Conservation (phyloP, 2,888 invertebrate genomes). For the Dolichomitus sp. region DNA sequence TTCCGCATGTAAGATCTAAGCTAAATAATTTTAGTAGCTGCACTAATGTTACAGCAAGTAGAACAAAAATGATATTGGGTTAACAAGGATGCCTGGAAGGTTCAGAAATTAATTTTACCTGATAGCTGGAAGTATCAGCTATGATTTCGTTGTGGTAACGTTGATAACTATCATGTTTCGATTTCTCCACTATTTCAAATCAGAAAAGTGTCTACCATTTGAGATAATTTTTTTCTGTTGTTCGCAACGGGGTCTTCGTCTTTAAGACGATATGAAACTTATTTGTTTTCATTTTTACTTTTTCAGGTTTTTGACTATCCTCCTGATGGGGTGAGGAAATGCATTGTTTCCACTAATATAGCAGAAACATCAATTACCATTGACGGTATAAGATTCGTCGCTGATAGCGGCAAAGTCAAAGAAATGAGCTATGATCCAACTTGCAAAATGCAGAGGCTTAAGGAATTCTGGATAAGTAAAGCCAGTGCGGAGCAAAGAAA, state of each 20-base stretch:
- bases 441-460: slow-evolving; percentile 95
- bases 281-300: slow-evolving; percentile 2
- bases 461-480: slow-evolving; percentile 99
- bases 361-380: slow-evolving; percentile 99
- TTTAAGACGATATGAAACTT: background rate
- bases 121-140: too few species aligned
- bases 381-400: slow-evolving; percentile 98
- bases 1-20: too few species aligned
- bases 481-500: slow-evolving; percentile 99
- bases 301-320: slow-evolving; percentile 96
- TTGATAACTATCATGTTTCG: too few species aligned
- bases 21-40: too few species aligned
- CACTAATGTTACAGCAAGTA: too few species aligned
- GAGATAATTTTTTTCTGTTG: too few species aligned
- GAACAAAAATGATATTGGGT: too few species aligned
- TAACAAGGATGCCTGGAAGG: too few species aligned
- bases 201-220: too few species aligned
- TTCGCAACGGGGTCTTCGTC: background rate
- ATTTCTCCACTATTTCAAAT: too few species aligned
- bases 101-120: too few species aligned
- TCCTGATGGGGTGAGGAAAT: slow-evolving; percentile 97
- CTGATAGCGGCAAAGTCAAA: slow-evolving; percentile 98
- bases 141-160: too few species aligned
- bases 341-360: slow-evolving; percentile 99
- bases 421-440: slow-evolving; percentile 98